These are phyloP conservation scores for Elephantulus edwardii DNA, from an alignment of 2,113 vertebrate species.

Conservation along the genomic window DNA sequence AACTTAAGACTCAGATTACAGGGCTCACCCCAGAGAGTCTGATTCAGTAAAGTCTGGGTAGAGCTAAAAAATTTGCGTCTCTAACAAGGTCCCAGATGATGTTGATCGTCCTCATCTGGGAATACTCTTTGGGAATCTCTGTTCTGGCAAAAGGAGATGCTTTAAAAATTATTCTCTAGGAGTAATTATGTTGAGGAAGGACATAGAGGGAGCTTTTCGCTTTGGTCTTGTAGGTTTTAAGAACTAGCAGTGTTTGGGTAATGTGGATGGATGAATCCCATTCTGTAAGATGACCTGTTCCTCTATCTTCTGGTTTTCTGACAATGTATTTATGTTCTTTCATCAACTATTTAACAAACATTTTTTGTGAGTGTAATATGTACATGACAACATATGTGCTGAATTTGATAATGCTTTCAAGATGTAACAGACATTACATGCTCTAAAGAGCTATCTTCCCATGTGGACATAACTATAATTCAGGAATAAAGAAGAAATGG, in stretches of 20 bases:
- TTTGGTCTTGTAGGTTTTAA: slow-evolving; percentile 19
- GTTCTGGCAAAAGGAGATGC: slow-evolving; percentile 22
- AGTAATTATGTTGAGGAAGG: not conserved
- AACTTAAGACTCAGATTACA: not conserved
- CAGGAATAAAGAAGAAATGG: not conserved
- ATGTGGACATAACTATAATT: not conserved
- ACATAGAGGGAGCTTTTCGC: not conserved
- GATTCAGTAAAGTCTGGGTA: not conserved
- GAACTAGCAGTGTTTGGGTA: slow-evolving; percentile 17
- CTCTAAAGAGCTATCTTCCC: not conserved
- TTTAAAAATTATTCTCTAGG: not conserved
- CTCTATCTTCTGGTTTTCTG: not conserved
- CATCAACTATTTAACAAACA: not conserved
- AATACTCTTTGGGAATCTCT: not conserved
- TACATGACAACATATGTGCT: not conserved
- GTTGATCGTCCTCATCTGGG: not conserved
- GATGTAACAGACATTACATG: not conserved
- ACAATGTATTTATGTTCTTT: not conserved
- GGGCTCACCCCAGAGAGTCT: not conserved
- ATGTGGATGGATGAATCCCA: not conserved
- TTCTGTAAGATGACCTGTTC: not conserved
- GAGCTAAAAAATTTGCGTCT: not conserved
- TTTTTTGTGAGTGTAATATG: not conserved
- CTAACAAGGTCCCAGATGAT: not conserved
- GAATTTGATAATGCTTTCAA: not conserved